phyloP scores from a whole-genome alignment of 2,113 vertebrate species.

The Urocitellus parryii region DNA sequence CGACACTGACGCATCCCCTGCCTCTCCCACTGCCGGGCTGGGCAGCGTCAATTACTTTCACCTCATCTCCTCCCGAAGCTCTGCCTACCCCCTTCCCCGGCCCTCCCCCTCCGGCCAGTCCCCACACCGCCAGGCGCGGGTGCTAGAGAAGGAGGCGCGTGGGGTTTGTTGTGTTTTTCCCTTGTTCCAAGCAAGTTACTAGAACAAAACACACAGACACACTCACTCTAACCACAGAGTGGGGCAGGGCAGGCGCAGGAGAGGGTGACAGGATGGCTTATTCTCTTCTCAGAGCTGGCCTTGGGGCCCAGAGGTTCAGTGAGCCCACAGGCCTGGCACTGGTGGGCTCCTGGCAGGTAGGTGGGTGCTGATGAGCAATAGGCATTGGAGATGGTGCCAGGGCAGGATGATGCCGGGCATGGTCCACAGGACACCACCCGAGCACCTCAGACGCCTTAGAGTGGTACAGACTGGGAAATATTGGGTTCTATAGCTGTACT shows the following conservation, averaged over 20 bases:
- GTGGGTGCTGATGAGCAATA: background rate
- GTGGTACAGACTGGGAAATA: background rate
- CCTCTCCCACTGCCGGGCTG: slow-evolving; percentile 77
- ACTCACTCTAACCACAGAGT: background rate
- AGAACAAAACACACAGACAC: slow-evolving; percentile 69
- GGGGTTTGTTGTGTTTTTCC: slow-evolving; percentile 70
- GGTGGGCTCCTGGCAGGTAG: background rate
- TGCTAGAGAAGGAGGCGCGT: slow-evolving; percentile 41
- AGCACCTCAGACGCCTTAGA: background rate
- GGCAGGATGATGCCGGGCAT: background rate
- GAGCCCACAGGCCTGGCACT: background rate
- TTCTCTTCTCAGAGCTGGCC: background rate
- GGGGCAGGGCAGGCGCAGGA: accelerated
- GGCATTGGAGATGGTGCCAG: background rate
- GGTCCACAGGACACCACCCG: background rate
- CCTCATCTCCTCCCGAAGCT: slow-evolving; percentile 82
- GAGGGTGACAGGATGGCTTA: background rate
- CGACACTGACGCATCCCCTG: slow-evolving; percentile 80
- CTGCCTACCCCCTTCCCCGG: slow-evolving; percentile 74
- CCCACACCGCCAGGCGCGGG: slow-evolving; percentile 63
- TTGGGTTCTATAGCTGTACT: background rate
- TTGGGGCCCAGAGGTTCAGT: background rate
- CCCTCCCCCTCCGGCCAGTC: slow-evolving; percentile 73
- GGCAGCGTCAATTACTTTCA: slow-evolving; percentile 83
- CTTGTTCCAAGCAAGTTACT: slow-evolving; percentile 78